Base-by-base conservation (phyloP, 1,140 invertebrate genomes). In the Bombus consobrinus region DNA sequence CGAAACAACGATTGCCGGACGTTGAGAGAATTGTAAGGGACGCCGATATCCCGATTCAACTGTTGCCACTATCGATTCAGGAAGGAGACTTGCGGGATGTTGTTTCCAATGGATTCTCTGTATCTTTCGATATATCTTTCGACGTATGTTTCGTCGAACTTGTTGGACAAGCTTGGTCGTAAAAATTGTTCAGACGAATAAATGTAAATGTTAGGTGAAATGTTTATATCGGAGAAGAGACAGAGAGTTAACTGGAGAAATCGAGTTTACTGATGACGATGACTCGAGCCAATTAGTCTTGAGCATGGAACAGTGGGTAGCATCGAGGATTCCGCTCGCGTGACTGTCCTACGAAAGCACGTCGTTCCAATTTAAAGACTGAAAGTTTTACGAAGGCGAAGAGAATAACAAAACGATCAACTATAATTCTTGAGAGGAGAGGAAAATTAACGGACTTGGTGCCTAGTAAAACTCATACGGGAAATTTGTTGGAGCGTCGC, bases 201-300 rank as follows among this genome's bases (percentile, higher is more conserved):
- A 53, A 53, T 8, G 0, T 22, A 53, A 53, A 53, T 53, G 47
- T 53, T 22, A 18, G 8, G 47, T 53, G 22, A 22, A 53, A n/a
- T 62, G n/a, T 62, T 13, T 62, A n/a, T n/a, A 12, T 12, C 28
- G 12, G 3, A n/a, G 84, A 59, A 28, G 25, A 79, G 34, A 37
- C n/a, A 18, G 18, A 34, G 34, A 83, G 59, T 88, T 71, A 74
- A 78, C 78, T 28, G 86, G 77, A 41, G 22, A 74, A 78, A 77
- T 62, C 62, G 32, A 2, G 75, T 68, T 43, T n/a, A 68, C 73
- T 28, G 72, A 64, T 62, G 62, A 69, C 28, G 64, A 74, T 66
- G 87, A 88, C 68, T 32, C 83, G 64, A 83, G 87, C 81, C 87
- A 89, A 89, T 89, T 89, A 89, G 87, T 86, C 73, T 41, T 0